These are phyloP conservation scores for Hippocampus comes DNA, from an alignment of 2,113 vertebrate genomes.

Conservation along the genomic window DNA sequence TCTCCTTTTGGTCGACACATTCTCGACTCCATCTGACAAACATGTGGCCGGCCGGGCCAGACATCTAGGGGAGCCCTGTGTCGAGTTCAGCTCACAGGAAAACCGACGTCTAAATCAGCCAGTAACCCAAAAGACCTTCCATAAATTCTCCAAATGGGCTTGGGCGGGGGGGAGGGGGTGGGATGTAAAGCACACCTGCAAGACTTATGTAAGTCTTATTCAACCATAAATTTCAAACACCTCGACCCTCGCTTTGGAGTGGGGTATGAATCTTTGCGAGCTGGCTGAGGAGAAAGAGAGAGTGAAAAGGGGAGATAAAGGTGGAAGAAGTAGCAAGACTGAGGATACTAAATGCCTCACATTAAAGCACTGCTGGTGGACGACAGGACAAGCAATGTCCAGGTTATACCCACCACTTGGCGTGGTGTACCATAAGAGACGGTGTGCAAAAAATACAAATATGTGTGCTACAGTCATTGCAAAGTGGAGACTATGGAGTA, in stretches of 20 bases:
- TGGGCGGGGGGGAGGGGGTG: constrained; percentile 43
- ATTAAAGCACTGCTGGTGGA: constrained; percentile 40
- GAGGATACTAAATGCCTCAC: constrained; percentile 47
- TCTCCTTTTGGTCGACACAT: constrained; percentile 48
- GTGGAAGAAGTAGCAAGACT: constrained; percentile 52
- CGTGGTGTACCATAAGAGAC: constrained; percentile 5
- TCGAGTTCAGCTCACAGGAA: constrained; percentile 62
- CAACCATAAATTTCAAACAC: constrained; percentile 81
- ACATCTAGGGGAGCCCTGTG: constrained; percentile 55
- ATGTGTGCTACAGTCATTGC: no score
- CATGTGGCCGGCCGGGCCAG: constrained; percentile 60
- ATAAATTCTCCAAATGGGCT: constrained; percentile 80
- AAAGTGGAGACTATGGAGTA: no score
- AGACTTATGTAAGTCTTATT: constrained; percentile 86
- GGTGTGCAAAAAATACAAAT: neutral
- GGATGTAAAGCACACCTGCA: constrained; percentile 81
- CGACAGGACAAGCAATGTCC: constrained; percentile 47
- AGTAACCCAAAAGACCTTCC: constrained; percentile 75
- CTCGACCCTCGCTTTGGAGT: constrained; percentile 63
- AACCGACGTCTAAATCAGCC: constrained; percentile 77
- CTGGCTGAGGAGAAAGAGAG: constrained; percentile 52
- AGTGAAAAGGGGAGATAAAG: constrained; percentile 58
- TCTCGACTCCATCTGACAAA: constrained; percentile 51
- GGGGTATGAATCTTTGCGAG: constrained; percentile 72
- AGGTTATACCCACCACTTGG: constrained; percentile 65